These are phyloP conservation scores for Caenorhabditis brenneri DNA, from an alignment of 1,140 invertebrate genomes.

Conservation along the genomic window DNA sequence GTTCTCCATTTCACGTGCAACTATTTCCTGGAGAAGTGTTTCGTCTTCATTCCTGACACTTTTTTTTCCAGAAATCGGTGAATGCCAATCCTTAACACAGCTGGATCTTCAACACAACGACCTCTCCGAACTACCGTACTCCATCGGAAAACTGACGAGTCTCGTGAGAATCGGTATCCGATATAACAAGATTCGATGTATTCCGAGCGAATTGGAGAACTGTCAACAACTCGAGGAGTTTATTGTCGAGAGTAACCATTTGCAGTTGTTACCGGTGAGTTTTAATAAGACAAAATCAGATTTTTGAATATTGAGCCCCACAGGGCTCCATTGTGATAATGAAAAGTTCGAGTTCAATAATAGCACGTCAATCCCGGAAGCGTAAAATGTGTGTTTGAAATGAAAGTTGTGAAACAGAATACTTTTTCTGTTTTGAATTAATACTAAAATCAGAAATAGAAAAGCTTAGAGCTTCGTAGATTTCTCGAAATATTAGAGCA, in stretches of 20 bases:
- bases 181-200: conserved; percentile 87
- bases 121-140: conserved; percentile 89
- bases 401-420: no score
- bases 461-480: no score
- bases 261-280: conserved; percentile 71
- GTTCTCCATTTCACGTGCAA: no score
- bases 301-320: no score
- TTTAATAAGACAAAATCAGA: no score
- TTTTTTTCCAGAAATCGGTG: conserved; percentile 84
- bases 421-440: no score
- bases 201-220: conserved; percentile 88
- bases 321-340: no score
- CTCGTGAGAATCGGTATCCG: conserved; percentile 84
- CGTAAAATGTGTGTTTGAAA: no score
- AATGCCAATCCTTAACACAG: conserved; percentile 89
- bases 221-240: conserved; percentile 97
- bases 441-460: no score
- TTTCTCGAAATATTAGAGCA: no score
- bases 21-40: not conserved
- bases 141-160: conserved; percentile 87
- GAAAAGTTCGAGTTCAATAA: no score
- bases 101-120: conserved; percentile 99
- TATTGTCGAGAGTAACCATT: conserved; percentile 96
- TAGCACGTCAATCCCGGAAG: no score
- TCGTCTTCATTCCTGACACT: not conserved